Conservation (phyloP, 2,888 invertebrate species). For the Electrophaes corylata region DNA sequence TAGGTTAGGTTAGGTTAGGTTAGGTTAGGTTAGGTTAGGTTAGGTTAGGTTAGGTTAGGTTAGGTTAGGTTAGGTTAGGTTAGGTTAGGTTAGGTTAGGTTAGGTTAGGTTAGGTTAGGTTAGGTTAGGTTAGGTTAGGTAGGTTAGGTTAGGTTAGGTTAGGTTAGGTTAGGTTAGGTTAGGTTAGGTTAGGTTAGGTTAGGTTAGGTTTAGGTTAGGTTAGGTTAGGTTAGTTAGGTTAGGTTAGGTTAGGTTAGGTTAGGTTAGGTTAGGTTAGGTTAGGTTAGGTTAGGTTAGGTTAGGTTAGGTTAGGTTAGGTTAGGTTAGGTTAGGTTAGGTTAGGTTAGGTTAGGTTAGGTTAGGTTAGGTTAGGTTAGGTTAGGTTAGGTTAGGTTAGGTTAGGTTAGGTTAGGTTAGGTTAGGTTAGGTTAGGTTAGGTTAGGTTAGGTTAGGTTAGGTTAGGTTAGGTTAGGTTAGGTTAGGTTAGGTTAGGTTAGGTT, state of each 20-base stretch:
- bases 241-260: conserved; percentile 40
- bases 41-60: conserved; percentile 39
- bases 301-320: conserved; percentile 36
- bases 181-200: conserved; percentile 33
- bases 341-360: conserved; percentile 31
- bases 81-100: conserved; percentile 34
- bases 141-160: conserved; percentile 23
- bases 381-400: conserved; percentile 19
- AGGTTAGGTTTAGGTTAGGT: conserved; percentile 39
- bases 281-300: conserved; percentile 33
- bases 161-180: conserved; percentile 33
- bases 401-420: conserved; percentile 31
- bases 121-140: conserved; percentile 40
- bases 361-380: conserved; percentile 22
- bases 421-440: conserved; percentile 30
- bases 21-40: conserved; percentile 39
- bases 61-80: conserved; percentile 32
- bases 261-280: conserved; percentile 38
- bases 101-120: conserved; percentile 35
- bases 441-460: conserved; percentile 37
- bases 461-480: conserved; percentile 41
- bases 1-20: conserved; percentile 38
- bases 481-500: conserved; percentile 41
- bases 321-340: conserved; percentile 32
- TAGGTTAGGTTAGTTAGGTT: conserved; percentile 42